A percentile compares a stretch with the other conserved stretches of the same genome.
Conservation (phyloP, 2,797 vertebrate species). For the Hyperoplus lanceolatus region DNA sequence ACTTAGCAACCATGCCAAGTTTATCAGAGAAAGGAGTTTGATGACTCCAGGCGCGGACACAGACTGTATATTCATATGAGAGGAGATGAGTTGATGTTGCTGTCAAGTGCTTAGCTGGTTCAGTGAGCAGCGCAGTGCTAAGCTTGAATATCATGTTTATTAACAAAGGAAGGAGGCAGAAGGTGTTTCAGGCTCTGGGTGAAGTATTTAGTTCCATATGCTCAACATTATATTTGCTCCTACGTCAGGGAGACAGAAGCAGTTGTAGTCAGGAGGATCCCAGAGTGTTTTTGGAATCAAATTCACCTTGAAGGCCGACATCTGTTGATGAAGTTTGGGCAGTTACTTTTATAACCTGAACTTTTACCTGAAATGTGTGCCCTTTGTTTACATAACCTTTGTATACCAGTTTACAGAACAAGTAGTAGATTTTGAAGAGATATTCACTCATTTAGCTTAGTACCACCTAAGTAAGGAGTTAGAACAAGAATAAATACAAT, state of each 20-base stretch:
- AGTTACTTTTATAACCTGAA: constrained; percentile 12
- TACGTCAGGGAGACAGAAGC: constrained; percentile 14
- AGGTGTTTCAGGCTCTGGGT: constrained; percentile 20
- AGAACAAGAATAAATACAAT: no score
- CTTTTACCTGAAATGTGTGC: constrained; percentile 5
- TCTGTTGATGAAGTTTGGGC: constrained; percentile 23
- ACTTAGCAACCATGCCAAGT: constrained; percentile 42
- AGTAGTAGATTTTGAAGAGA: no score
- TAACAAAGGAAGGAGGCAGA: constrained; percentile 23
- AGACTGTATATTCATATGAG: constrained; percentile 58
- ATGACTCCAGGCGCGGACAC: constrained; percentile 55
- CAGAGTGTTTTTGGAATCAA: constrained; percentile 25
- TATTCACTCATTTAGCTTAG: no score
- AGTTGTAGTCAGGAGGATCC: constrained; percentile 1
- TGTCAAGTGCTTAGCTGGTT: constrained; percentile 63
- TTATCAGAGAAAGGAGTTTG: constrained; percentile 48
- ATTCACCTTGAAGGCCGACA: constrained; percentile 42
- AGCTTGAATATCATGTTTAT: constrained; percentile 66
- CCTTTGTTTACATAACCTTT: neutral
- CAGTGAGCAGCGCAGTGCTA: constrained; percentile 54
- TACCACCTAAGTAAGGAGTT: no score
- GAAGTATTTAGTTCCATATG: constrained; percentile 44
- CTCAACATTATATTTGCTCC: constrained; percentile 38
- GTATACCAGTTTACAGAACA: neutral
- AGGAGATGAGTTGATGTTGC: constrained; percentile 58